Conservation (phyloP, 2,888 invertebrate species). For the Biston betularia region DNA sequence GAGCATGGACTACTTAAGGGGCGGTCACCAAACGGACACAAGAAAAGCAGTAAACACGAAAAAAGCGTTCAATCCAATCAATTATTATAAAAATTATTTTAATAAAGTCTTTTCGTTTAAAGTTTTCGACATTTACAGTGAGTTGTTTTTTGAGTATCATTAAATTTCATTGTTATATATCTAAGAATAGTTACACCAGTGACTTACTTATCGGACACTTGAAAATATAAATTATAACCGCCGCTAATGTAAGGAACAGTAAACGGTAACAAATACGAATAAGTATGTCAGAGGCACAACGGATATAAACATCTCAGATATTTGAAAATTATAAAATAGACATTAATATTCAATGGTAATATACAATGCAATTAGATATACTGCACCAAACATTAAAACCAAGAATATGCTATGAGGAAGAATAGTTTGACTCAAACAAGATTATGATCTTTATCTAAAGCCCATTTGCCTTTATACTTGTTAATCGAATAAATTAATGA, state of each 20-base stretch:
- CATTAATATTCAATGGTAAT: slow-evolving; percentile 78
- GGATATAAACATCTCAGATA: slow-evolving; percentile 60
- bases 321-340: slow-evolving; percentile 69
- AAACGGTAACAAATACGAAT: slow-evolving; percentile 16
- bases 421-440: slow-evolving; percentile 70
- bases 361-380: slow-evolving; percentile 84
- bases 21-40: slow-evolving; percentile 87
- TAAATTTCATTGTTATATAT: slow-evolving; percentile 58
- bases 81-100: slow-evolving; percentile 78
- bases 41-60: slow-evolving; percentile 88
- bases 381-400: slow-evolving; percentile 85
- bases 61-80: slow-evolving; percentile 87
- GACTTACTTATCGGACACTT: slow-evolving; percentile 60
- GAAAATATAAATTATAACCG: neutral
- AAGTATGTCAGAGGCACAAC: slow-evolving; percentile 70
- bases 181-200: slow-evolving; percentile 55
- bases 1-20: slow-evolving; percentile 86
- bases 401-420: slow-evolving; percentile 78
- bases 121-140: slow-evolving; percentile 74
- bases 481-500: slow-evolving; percentile 67
- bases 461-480: slow-evolving; percentile 78
- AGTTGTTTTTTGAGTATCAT: slow-evolving; percentile 85
- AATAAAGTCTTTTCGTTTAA: slow-evolving; percentile 72
- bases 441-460: slow-evolving; percentile 74
- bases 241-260: neutral